phyloP scores from a whole-genome alignment of 2,888 invertebrate genomes.

The Luperina nickerlii region DNA sequence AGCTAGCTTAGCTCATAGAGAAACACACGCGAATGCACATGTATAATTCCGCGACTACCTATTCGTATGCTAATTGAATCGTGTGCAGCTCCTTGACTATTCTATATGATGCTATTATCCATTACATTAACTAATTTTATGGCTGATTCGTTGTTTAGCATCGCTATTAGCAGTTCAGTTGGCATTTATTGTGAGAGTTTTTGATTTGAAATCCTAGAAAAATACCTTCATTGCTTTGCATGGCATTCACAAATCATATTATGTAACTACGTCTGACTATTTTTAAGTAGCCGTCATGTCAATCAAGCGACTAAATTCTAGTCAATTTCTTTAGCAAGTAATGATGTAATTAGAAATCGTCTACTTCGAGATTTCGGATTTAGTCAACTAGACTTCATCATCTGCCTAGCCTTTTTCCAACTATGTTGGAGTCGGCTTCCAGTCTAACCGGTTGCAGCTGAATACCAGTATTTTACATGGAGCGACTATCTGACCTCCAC shows the following conservation, averaged over 20 bases:
- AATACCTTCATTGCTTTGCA: background rate
- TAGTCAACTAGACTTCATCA: background rate
- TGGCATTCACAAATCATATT: background rate
- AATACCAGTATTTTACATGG: too few relatives aligned
- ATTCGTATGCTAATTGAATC: slow-evolving; percentile 35
- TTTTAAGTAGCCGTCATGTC: background rate
- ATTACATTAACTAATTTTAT: slow-evolving; percentile 39
- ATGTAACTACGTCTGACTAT: background rate
- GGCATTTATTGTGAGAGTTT: slow-evolving; percentile 19
- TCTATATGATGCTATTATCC: slow-evolving; percentile 21
- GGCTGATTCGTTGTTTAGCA: slow-evolving; percentile 30
- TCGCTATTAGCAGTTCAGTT: slow-evolving; percentile 1
- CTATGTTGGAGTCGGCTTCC: too few relatives aligned
- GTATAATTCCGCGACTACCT: slow-evolving; percentile 34
- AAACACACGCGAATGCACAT: slow-evolving; percentile 9
- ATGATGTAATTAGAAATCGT: background rate
- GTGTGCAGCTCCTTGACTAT: slow-evolving; percentile 22
- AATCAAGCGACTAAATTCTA: background rate
- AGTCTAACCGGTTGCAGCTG: too few relatives aligned
- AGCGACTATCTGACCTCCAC: too few relatives aligned
- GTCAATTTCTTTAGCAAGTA: background rate
- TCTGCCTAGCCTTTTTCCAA: too few relatives aligned
- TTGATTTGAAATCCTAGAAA: background rate
- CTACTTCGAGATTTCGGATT: background rate
- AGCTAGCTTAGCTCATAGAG: slow-evolving; percentile 1